Conservation (phyloP, 1,140 invertebrate genomes). For the Trinorchestia longiramus region DNA sequence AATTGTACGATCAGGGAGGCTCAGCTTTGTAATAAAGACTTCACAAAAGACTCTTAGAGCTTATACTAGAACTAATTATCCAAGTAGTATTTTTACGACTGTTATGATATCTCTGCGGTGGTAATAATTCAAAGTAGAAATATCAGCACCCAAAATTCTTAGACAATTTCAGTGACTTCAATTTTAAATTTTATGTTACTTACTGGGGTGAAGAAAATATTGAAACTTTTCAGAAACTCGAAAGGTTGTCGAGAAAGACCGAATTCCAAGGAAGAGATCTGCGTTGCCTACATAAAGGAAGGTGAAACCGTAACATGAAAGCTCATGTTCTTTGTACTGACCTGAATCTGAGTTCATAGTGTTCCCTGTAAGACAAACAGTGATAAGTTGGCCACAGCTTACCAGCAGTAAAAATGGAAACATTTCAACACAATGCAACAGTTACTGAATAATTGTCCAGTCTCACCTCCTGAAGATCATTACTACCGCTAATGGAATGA, state of each 20-base stretch:
- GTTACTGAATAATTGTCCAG: slow-evolving; percentile 23
- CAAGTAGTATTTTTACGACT: background rate
- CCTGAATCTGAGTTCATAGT: background rate
- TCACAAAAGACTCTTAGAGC: background rate
- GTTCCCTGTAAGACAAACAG: background rate
- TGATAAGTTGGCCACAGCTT: background rate
- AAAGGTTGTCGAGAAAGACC: background rate
- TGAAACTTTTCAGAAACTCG: background rate
- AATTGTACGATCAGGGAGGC: background rate
- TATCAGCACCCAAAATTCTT: background rate
- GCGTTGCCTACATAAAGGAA: background rate
- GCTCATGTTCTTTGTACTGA: background rate
- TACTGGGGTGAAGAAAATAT: background rate
- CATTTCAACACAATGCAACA: slow-evolving; percentile 11
- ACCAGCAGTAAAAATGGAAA: background rate
- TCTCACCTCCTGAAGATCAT: background rate
- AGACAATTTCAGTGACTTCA: background rate
- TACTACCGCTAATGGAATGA: slow-evolving; percentile 30
- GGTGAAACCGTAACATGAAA: background rate
- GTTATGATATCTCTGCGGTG: background rate
- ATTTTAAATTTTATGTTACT: background rate
- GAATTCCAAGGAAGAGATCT: background rate
- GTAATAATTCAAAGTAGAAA: background rate
- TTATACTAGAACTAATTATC: background rate
- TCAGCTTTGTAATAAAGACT: background rate